Base-by-base conservation (phyloP, 2,797 vertebrate species). In the Melanotaenia trifasciata region DNA sequence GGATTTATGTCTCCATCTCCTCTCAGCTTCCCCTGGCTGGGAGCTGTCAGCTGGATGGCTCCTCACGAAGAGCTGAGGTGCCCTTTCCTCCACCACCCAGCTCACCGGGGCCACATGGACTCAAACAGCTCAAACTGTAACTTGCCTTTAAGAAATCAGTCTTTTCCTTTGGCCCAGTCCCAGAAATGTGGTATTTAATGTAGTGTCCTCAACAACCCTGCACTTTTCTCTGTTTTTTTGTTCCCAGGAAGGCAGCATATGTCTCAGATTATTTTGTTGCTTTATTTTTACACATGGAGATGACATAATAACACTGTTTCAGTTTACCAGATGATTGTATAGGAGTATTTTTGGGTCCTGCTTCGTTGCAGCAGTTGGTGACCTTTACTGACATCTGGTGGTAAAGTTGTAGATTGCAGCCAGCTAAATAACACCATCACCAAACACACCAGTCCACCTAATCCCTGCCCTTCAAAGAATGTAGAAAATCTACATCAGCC, bases 1-100 rank as follows among this genome's bases (percentile, higher is more conserved):
- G 94, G 94, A 95, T 95, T 96, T 95, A 95, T 95, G 93, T 90
- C 89, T 88, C 83, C 84, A 81, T 87, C 87, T 83, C 80, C 78
- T 62, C 87, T 81, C 80, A 70, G 83, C 80, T 58, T 86, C 80
- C 70, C 86, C 76, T 65, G 80, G 87, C 89, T 82, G 80, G 67
- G 75, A 89, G 89, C 90, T 90, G 90, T 92, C 92, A 91, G 83
- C 79, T 50, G 70, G 78, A 84, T 87, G 92, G 82, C 88, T 83
- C 78, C 85, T 74, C 78, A 74, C 78, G 86, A 81, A 66, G 71
- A 68, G 84, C 30, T 20, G 70, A n/a, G 62, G 74, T 73, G 59
- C 70, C 18, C 68, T 30, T 51, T 24, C 59, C 72, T 54, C 68
- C 70, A 58, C 68, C 71, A 50, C 63, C 30, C 64, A 32, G 76